phyloP scores from a whole-genome alignment of 2,888 invertebrate species.

The Melanotus villosus region DNA sequence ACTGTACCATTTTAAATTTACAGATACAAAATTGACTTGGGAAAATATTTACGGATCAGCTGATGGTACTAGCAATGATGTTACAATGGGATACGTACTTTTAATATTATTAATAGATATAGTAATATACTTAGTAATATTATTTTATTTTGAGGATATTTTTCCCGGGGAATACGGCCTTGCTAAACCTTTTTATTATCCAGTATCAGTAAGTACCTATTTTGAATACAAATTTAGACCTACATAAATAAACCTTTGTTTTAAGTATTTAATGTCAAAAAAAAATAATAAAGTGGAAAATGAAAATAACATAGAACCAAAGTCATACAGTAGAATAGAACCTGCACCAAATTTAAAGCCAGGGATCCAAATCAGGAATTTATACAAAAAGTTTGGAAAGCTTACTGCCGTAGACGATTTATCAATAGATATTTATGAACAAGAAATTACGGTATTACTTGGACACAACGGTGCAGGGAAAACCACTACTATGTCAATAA shows the following conservation, averaged over 20 bases:
- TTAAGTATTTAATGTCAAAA: constrained; percentile 47
- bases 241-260: background rate
- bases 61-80: constrained; percentile 58
- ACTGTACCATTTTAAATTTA: no score
- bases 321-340: constrained; percentile 58
- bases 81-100: constrained; percentile 65
- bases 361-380: constrained; percentile 70
- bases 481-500: constrained; percentile 79
- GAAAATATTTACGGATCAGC: constrained; percentile 65
- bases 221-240: background rate
- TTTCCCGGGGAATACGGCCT: constrained; percentile 76
- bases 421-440: constrained; percentile 81
- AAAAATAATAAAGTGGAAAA: constrained; percentile 53
- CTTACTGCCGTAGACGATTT: constrained; percentile 79
- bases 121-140: constrained; percentile 69
- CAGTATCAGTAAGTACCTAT: constrained; percentile 44
- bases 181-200: constrained; percentile 68
- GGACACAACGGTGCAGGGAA: constrained; percentile 75
- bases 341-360: constrained; percentile 57
- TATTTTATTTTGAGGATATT: constrained; percentile 74
- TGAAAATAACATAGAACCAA: constrained; percentile 38
- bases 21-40: no score
- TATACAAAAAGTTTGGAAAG: constrained; percentile 66
- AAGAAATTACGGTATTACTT: constrained; percentile 87
- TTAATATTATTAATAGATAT: constrained; percentile 70